Evolutionary conservation across 2,888 invertebrate species (phyloP), one percentile per base, ranked within the genome.

Genomic region (Ornithoptera priamus): DNA sequence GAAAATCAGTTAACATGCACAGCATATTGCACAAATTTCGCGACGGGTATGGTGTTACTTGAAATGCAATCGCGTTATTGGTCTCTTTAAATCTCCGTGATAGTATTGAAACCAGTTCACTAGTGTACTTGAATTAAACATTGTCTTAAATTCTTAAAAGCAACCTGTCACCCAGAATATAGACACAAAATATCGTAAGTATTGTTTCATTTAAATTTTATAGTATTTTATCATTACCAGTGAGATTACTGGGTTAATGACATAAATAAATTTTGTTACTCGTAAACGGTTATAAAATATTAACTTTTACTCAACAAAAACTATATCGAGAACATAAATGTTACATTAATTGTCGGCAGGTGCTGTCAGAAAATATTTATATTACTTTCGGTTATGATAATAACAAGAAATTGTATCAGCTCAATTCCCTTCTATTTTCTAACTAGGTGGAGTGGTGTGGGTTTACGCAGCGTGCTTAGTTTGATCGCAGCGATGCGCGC

Each of bases 401-500:
- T 46, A 69, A 58, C 63, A 65, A 57, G 63, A 66, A 65, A 71
- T 53, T 69, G 71, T 68, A 66, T 60, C 68, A 65, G 67, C 46
- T 7, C 56, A 75, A 68, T 81, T 81, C 85, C 84, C 84, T 81
- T 77, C 82, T 85, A 81, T 78, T 78, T 65, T 68, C 76, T 69
- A 71, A 74, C 74, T 72, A 76, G 76, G 50, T 75, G 74, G 12
- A 15, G 77, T 78, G 75, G 79, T 78, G 81, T 77, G 81, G 76
- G 77, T 71, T 70, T 30, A 30, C 30, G 0, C 75, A 72, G 75
- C 73, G 24, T 42, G 80, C 75, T 88, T 90, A 90, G 91, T 91
- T 79, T 79, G 80, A 73, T 81, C 76, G 79, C 81, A 87, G 87
- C 91, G 80, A 92, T 92, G 92, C 89, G 88, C 80, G 87, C 85